These are phyloP conservation scores for Gopherus flavomarginatus DNA, from an alignment of 2,113 vertebrate species.

Conservation along the genomic window DNA sequence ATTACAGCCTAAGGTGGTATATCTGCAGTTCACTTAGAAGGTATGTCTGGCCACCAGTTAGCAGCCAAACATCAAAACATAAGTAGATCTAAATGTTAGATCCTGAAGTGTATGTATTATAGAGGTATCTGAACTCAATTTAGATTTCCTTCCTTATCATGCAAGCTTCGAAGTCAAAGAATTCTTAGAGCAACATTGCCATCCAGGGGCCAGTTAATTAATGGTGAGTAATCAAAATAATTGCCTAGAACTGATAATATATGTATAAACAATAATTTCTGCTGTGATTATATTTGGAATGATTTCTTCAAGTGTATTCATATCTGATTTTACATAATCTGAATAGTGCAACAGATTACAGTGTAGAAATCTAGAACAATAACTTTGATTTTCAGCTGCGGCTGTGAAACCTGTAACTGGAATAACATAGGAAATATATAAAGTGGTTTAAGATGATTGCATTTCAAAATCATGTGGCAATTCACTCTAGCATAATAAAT, in stretches of 20 bases:
- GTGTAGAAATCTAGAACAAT: not conserved
- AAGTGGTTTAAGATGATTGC: not conserved
- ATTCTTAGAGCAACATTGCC: conserved; percentile 74
- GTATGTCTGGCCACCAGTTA: not conserved
- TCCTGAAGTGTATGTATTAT: not conserved
- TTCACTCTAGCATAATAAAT: not conserved
- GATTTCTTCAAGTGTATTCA: not conserved
- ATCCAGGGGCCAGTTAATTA: conserved; percentile 57
- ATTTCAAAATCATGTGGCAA: not conserved
- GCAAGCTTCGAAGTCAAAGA: conserved; percentile 6
- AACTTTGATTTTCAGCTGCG: not conserved
- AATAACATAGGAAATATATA: not conserved
- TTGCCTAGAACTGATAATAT: not conserved
- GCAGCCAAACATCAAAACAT: conserved; percentile 1
- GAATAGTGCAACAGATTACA: not conserved
- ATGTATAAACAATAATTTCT: not conserved
- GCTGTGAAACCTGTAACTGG: not conserved
- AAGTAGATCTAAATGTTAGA: conserved; percentile 13
- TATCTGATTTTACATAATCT: not conserved
- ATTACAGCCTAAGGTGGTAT: not conserved
- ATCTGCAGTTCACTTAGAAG: not conserved
- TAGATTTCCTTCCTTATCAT: not conserved
- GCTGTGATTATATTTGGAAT: not conserved
- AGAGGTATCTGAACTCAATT: not conserved
- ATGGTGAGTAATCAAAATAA: not conserved